Percentiles rank a stretch among this genome's conserved stretches.
These are phyloP conservation scores for Campoletis sonorensis DNA, from an alignment of 1,140 invertebrate species.

Conservation along the genomic window DNA sequence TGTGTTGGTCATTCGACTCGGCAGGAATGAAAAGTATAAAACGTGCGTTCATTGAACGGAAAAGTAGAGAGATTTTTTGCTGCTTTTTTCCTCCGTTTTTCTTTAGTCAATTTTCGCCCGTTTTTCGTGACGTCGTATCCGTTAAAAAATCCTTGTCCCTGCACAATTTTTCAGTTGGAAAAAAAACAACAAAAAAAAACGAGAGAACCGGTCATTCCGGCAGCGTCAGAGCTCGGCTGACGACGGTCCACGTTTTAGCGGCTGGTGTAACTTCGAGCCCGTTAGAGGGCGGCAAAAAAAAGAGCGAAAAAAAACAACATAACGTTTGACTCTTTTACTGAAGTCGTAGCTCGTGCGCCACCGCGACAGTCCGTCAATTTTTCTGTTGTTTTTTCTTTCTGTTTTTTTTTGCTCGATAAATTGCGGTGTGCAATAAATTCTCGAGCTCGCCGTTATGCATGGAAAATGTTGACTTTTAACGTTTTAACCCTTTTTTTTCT, in stretches of 20 bases:
- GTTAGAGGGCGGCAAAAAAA: neutral
- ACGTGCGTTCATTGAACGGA: neutral
- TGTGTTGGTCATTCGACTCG: neutral
- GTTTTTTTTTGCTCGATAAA: constrained; percentile 1
- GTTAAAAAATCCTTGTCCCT: constrained; percentile 15
- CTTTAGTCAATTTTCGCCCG: neutral
- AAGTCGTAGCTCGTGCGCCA: neutral
- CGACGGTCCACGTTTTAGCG: neutral
- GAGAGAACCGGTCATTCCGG: neutral
- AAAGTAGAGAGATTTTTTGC: neutral
- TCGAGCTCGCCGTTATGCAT: neutral
- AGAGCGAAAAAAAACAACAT: neutral
- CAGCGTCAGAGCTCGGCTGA: neutral
- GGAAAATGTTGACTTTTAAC: neutral
- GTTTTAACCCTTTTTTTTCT: constrained; percentile 13
- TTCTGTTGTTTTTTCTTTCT: neutral
- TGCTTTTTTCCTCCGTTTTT: neutral
- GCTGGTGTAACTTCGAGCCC: neutral
- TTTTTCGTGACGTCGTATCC: neutral
- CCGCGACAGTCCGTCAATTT: neutral
- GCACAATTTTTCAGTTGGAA: constrained; percentile 13
- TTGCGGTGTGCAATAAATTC: neutral
- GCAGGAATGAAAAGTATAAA: neutral
- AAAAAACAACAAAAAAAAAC: neutral
- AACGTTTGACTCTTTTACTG: neutral